phyloP scores from a whole-genome alignment of 2,888 invertebrate species.

The Drosophila robusta region DNA sequence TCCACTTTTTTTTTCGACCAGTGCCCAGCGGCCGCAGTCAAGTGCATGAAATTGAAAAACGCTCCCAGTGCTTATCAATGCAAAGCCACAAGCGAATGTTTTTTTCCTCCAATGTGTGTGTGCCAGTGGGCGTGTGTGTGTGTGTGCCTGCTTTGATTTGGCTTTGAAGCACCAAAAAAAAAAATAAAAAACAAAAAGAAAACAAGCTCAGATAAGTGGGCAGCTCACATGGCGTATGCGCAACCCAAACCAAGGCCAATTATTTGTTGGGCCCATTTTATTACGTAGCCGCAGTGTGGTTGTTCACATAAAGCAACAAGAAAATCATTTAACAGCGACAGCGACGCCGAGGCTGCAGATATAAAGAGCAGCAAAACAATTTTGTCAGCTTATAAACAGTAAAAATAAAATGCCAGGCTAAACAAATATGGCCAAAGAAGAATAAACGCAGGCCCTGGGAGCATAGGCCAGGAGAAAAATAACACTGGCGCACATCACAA shows the following conservation, averaged over 20 bases:
- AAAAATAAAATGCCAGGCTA: conserved; percentile 73
- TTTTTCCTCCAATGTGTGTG: conserved; percentile 8
- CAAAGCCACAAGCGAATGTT: conserved; percentile 43
- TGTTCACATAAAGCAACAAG: conserved; percentile 28
- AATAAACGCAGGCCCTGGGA: not conserved
- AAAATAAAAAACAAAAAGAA: not conserved
- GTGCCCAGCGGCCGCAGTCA: conserved; percentile 49
- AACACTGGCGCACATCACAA: conserved; percentile 44
- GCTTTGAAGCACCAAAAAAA: conserved; percentile 13
- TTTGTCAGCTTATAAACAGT: conserved; percentile 78
- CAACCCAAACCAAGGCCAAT: conserved; percentile 47
- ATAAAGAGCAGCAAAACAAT: conserved; percentile 58
- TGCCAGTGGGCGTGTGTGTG: conserved; percentile 1
- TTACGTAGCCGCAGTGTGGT: conserved; percentile 59
- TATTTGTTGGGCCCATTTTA: conserved; percentile 62
- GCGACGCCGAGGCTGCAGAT: conserved; percentile 12
- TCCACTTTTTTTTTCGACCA: conserved; percentile 9
- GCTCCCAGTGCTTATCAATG: conserved; percentile 43
- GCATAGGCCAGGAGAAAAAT: conserved; percentile 8
- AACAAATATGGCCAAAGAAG: conserved; percentile 52
- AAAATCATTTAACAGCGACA: conserved; percentile 52
- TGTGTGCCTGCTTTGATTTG: conserved; percentile 28
- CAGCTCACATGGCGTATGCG: conserved; percentile 23
- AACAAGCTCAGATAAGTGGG: conserved; percentile 26
- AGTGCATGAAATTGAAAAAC: conserved; percentile 64